Base-by-base conservation (phyloP, 2,797 vertebrate genomes). In the Syngnathus acus region DNA sequence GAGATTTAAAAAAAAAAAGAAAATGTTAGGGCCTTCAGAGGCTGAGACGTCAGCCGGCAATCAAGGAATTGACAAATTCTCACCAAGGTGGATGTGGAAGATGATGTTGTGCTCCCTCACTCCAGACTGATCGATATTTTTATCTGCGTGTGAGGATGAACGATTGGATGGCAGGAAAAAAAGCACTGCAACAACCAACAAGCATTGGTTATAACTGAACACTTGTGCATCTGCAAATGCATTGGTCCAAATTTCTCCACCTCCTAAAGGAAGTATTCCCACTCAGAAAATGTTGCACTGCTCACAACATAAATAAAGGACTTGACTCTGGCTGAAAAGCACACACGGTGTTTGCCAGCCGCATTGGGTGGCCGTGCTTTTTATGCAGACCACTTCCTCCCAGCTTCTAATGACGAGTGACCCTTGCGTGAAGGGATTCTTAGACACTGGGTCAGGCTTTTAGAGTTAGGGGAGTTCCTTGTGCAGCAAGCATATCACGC, bases 321-420 rank as follows among this genome's bases (percentile, higher is more conserved):
- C 75, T 83, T 87, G 84, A 86, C 78, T 87, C 76, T 69, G 74
- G 58, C 73, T 87, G 69, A 86, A 82, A 82, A 73, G 78, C 83
- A 75, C 70, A 50, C 69, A 85, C 68, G 68, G 72, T 26, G 60
- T 80, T 84, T 87, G 87, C 88, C 89, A 88, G 73, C 89, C 75
- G 55, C 90, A 90, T 91, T 91, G 94, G 87, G 93, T 94, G 94
- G 93, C 84, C 93, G 79, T 72, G 84, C 68, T 86, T 88, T 88
- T 86, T 74, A 83, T 85, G 88, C 84, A 80, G 74, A 79, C 83
- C 79, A 84, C 85, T 88, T 92, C 90, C 85, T 89, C 89, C 84
- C 81, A 80, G 84, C 87, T 79, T 91, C 87, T 91, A 92, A 88
- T 90, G 91, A 92, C 87, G 82, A 90, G 89, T 92, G 91, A 93